Conservation (phyloP, 2,113 vertebrate species). For the Acrocephalus arundinaceus region DNA sequence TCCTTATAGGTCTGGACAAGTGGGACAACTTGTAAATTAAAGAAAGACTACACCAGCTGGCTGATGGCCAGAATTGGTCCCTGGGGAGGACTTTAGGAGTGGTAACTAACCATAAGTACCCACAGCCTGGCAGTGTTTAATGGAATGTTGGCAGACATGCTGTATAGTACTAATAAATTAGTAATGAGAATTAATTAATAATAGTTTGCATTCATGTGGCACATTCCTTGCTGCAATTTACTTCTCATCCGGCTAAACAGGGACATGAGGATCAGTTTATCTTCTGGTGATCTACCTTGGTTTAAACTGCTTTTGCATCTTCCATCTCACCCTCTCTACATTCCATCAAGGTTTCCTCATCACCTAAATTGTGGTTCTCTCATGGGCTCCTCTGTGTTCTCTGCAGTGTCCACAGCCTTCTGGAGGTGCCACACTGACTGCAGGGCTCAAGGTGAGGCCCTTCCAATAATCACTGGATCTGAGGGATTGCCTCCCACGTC, state of each 20-base stretch:
- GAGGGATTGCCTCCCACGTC: background rate
- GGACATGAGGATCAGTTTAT: background rate
- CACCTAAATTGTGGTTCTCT: background rate
- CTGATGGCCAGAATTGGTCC: conserved; percentile 27
- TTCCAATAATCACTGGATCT: background rate
- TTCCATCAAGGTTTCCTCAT: background rate
- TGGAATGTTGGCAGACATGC: conserved; percentile 39
- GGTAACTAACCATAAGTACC: conserved; percentile 44
- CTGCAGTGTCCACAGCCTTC: background rate
- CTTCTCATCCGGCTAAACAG: background rate
- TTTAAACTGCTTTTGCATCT: background rate
- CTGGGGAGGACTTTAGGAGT: conserved; percentile 24
- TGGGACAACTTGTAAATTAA: conserved; percentile 19
- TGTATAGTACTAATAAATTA: conserved; percentile 45
- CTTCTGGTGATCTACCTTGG: background rate
- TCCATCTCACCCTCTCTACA: background rate
- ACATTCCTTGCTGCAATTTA: conserved; percentile 19
- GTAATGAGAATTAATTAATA: conserved; percentile 55
- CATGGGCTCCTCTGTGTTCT: background rate
- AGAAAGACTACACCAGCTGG: conserved; percentile 12
- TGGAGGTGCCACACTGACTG: background rate
- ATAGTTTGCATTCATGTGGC: conserved; percentile 19
- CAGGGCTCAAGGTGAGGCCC: background rate
- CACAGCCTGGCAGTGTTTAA: conserved; percentile 17
- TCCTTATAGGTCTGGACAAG: background rate